phyloP scores from a whole-genome alignment of 2,113 vertebrate genomes.

The Athene noctua region DNA sequence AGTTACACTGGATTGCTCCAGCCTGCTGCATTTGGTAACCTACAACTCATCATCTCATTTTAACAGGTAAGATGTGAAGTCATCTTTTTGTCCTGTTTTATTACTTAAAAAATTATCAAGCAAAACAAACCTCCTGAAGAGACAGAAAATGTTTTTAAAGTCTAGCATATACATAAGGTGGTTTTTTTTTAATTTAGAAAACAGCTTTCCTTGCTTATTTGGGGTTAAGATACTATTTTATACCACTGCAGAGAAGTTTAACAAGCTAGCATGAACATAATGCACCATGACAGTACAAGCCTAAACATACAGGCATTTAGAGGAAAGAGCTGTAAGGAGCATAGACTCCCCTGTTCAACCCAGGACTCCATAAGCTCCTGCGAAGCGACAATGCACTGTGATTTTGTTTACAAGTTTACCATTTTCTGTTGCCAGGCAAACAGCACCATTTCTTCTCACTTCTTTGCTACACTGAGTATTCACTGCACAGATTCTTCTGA shows the following conservation, averaged over 20 bases:
- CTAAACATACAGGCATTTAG: background rate
- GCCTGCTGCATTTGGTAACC: background rate
- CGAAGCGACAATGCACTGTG: rapidly evolving
- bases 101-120: background rate
- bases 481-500: background rate
- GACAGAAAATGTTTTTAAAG: background rate
- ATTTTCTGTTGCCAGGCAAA: background rate
- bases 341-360: background rate
- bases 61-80: background rate
- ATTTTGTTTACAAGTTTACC: background rate
- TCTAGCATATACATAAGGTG: background rate
- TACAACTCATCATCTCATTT: background rate
- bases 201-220: background rate
- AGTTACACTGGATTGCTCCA: background rate
- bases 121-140: background rate
- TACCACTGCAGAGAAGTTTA: background rate
- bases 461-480: background rate
- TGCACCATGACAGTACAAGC: background rate
- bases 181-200: background rate
- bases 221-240: background rate
- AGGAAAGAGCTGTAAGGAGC: background rate
- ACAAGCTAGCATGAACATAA: background rate
- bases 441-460: background rate
- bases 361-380: background rate
- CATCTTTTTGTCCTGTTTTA: background rate